These are phyloP conservation scores for Idaea aversata DNA, from an alignment of 2,888 invertebrate species.

Conservation along the genomic window DNA sequence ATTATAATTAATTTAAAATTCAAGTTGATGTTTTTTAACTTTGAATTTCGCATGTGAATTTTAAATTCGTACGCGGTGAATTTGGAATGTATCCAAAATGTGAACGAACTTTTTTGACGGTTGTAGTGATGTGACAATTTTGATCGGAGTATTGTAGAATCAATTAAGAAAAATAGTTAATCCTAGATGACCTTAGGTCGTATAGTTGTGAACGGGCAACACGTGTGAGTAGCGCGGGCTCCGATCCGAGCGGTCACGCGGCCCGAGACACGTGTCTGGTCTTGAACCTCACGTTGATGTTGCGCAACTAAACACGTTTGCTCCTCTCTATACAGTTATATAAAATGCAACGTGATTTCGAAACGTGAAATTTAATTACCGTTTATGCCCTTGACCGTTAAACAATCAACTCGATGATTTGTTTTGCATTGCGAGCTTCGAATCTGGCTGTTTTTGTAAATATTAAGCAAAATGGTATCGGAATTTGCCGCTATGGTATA, in stretches of 20 bases:
- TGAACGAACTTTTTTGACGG: not conserved
- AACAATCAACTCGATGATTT: slow-evolving; percentile 11
- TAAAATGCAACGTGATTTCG: slow-evolving; percentile 72
- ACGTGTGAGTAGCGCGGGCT: slow-evolving; percentile 46
- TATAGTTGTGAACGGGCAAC: slow-evolving; percentile 41
- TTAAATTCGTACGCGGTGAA: not conserved
- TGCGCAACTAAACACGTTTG: slow-evolving; percentile 69
- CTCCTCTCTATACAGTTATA: slow-evolving; percentile 66
- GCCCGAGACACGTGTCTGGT: slow-evolving; percentile 62
- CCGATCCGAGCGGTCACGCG: slow-evolving; percentile 56
- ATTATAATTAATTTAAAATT: not conserved
- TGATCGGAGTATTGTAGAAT: slow-evolving; percentile 2
- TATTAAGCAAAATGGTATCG: not conserved
- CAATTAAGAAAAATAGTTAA: slow-evolving; percentile 9
- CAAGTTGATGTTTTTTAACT: not conserved
- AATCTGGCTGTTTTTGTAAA: not conserved
- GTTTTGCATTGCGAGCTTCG: not conserved
- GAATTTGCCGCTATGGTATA: not conserved
- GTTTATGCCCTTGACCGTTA: slow-evolving; percentile 45
- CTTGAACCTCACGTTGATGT: slow-evolving; percentile 75
- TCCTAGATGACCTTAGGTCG: slow-evolving; percentile 44
- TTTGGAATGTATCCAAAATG: not conserved
- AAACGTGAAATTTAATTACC: slow-evolving; percentile 62
- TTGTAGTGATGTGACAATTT: slow-evolving; percentile 4
- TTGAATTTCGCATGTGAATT: not conserved